A percentile compares a stretch with the other conserved stretches of the same genome.
Conservation (phyloP, 1,140 invertebrate genomes). For the Ruditapes philippinarum region DNA sequence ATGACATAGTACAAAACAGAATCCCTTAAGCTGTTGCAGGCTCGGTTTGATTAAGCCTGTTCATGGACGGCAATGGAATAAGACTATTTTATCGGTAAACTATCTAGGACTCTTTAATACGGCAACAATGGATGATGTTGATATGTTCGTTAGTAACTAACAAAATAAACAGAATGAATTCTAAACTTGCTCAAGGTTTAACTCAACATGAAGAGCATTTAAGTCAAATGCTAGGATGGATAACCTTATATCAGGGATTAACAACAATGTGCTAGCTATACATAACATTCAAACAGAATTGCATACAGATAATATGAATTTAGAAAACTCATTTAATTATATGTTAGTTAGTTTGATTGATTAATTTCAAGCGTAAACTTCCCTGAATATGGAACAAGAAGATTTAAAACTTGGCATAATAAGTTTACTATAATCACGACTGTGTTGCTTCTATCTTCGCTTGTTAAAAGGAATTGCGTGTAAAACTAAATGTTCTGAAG, state of each 20-base stretch:
- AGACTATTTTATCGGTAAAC: slow-evolving; percentile 65
- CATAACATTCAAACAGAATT: neutral
- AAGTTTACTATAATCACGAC: neutral
- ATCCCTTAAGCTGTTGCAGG: too few relatives aligned
- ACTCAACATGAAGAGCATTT: slow-evolving; percentile 43
- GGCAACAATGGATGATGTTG: slow-evolving; percentile 62
- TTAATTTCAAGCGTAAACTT: neutral
- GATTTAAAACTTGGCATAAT: slow-evolving; percentile 36
- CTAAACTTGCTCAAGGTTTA: neutral
- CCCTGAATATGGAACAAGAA: neutral
- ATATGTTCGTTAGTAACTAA: slow-evolving; percentile 36
- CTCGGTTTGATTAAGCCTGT: too few relatives aligned
- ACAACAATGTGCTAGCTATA: slow-evolving; percentile 25
- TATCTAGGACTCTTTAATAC: slow-evolving; percentile 68
- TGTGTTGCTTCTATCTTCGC: too few relatives aligned
- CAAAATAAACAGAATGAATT: slow-evolving; percentile 33
- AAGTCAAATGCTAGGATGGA: slow-evolving; percentile 36
- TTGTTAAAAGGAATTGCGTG: too few relatives aligned
- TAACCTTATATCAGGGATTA: slow-evolving; percentile 29
- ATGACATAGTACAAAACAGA: too few relatives aligned
- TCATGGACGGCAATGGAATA: too few relatives aligned
- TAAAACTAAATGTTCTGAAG: too few relatives aligned
- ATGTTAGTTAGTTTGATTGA: slow-evolving; percentile 17
- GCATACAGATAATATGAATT: neutral
- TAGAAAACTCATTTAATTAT: neutral